These are phyloP conservation scores for Monochamus alternatus DNA, from an alignment of 2,888 invertebrate genomes.

Conservation along the genomic window DNA sequence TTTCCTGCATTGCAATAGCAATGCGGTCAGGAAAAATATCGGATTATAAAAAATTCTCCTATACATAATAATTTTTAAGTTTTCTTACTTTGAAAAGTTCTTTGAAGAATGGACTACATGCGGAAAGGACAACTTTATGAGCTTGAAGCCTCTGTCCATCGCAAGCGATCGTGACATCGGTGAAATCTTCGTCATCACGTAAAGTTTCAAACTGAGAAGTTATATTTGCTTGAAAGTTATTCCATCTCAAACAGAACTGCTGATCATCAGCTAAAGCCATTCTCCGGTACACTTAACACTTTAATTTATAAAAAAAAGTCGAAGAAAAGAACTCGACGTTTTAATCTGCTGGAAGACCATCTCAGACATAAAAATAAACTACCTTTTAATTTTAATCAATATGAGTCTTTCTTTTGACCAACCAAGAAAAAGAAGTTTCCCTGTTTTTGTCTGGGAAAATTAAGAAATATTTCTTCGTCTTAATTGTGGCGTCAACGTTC, in stretches of 20 bases:
- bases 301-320: conserved; percentile 51
- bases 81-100: conserved; percentile 85
- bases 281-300: conserved; percentile 40
- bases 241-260: conserved; percentile 93
- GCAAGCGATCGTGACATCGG: conserved; percentile 90
- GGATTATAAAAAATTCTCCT: not conserved
- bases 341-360: conserved; percentile 51
- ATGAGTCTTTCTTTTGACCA: conserved; percentile 68
- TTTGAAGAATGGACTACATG: conserved; percentile 92
- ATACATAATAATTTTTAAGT: not conserved
- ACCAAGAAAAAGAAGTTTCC: conserved; percentile 70
- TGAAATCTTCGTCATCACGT: conserved; percentile 89
- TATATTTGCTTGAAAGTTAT: conserved; percentile 91
- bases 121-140: conserved; percentile 89
- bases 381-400: conserved; percentile 70
- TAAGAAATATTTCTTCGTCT: conserved; percentile 32
- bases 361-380: conserved; percentile 67
- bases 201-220: conserved; percentile 89
- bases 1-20: not conserved
- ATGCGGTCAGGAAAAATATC: no score
- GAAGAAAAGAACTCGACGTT: conserved; percentile 53
- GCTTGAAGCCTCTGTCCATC: conserved; percentile 88
- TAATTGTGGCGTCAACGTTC: not conserved
- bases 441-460: conserved; percentile 57
- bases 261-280: conserved; percentile 78